Evolutionary conservation across 1,140 invertebrate species (phyloP).

Genomic region (Hermetia illucens): DNA sequence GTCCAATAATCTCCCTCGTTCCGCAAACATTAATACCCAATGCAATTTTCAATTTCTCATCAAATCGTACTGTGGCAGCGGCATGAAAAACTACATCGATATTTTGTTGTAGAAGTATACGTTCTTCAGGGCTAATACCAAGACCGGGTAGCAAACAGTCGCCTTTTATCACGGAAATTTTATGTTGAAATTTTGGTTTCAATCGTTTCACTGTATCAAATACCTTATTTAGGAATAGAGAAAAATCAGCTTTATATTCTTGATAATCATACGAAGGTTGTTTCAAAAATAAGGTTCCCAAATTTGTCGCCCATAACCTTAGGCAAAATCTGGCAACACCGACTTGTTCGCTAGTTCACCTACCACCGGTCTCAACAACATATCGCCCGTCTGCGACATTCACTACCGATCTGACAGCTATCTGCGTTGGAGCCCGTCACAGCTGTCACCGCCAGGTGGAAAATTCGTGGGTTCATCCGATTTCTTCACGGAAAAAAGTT

Average conservation of each 20-base stretch:
- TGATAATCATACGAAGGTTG: no score
- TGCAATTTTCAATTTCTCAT: slow-evolving; percentile 59
- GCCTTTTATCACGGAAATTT: slow-evolving; percentile 42
- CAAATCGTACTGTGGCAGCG: slow-evolving; percentile 75
- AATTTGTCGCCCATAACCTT: background rate
- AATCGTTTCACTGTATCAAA: slow-evolving; percentile 38
- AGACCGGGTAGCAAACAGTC: slow-evolving; percentile 44
- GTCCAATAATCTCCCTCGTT: slow-evolving; percentile 45
- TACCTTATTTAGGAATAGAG: slow-evolving; percentile 29
- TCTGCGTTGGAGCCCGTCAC: no score
- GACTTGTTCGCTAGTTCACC: no score
- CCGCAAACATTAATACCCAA: slow-evolving; percentile 45
- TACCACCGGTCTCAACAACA: no score
- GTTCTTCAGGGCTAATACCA: slow-evolving; percentile 49
- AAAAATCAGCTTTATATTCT: background rate
- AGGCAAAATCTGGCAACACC: no score
- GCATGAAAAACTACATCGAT: slow-evolving; percentile 72
- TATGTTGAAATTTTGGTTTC: slow-evolving; percentile 44
- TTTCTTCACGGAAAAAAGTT: no score
- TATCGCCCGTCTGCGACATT: no score
- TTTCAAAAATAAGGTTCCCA: no score
- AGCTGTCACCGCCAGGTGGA: no score
- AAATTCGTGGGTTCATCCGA: no score
- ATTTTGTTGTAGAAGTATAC: slow-evolving; percentile 27
- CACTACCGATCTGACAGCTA: no score